Base-by-base conservation (phyloP, 1,140 invertebrate genomes). In the Belonocnema kinseyi region DNA sequence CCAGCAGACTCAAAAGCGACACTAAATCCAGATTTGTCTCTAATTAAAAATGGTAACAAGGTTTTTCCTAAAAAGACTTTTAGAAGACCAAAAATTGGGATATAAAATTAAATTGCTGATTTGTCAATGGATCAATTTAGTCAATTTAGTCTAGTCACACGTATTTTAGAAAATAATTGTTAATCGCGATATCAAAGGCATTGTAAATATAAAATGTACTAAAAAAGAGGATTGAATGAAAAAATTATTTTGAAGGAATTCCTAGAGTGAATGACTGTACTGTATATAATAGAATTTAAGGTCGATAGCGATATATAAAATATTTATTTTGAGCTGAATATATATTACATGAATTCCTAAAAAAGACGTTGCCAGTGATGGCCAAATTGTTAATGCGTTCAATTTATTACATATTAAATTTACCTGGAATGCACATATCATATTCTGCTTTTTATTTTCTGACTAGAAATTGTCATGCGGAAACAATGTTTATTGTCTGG, bases 51-150 rank as follows among this genome's bases (percentile, higher is more conserved):
- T 74, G 70, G 73, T 58, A 66, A 61, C 74, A 80, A 58, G 50
- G 52, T 76, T 77, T 77, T 14, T 40, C 74, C 76, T 70, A 33
- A 21, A 50, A 61, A 66, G 54, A 19, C 52, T 17, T 77, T 46
- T 14, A 46, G 10, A 46, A 46, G 40, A 6, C 40, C 40, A 46
- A 46, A 46, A 46, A 46, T 11, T 46, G 40, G 40, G 40, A 46
- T 46, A 11, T 11, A 46, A 46, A 11, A 46, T 5, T 3, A 46
- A 46, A 46, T 46, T 46, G 0, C 40, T 11, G 40, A 46, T 46
- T 46, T 26, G 72, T 79, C 75, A 33, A 85, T 84, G 84, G 86
- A 85, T 85, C 86, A 87, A 86, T 83, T 58, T 82, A 85, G 78
- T 87, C 83, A 83, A 46, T 46, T 46, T 46, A 83, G 76, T 79